Percentiles rank a stretch among this genome's conserved stretches.
Conservation (phyloP, 37 sponge, comb jelly and placozoan genomes). For the Crambe crambe region DNA sequence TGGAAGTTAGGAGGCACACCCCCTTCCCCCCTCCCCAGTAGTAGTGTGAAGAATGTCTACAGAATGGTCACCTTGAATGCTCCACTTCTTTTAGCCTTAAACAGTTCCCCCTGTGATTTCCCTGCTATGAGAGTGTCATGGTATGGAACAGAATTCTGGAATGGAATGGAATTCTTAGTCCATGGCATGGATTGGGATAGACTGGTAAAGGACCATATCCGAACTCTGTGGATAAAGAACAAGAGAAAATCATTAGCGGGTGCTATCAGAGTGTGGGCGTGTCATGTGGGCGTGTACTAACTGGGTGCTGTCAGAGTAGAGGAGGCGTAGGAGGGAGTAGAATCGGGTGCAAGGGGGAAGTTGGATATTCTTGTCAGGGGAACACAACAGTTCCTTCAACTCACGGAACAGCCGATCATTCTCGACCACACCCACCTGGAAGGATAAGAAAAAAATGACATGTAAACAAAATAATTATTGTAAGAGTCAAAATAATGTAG, state of each 20-base stretch:
- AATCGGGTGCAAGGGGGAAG: slow-evolving; percentile 92
- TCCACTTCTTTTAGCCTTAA: neutral
- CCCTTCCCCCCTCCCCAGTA: no score
- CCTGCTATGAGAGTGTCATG: neutral
- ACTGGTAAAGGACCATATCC: neutral
- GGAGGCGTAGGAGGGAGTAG: slow-evolving; percentile 91
- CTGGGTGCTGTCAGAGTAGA: slow-evolving; percentile 91
- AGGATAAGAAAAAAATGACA: no score
- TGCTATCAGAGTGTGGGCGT: neutral
- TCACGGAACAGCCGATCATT: neutral
- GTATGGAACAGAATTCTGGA: neutral
- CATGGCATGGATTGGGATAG: neutral
- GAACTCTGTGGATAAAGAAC: neutral
- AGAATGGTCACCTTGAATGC: slow-evolving; percentile 1
- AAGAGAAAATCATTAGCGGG: neutral
- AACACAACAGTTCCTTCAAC: neutral
- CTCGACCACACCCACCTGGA: slow-evolving; percentile 8
- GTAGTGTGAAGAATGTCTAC: no score
- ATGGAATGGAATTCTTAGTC: neutral
- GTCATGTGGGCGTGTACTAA: slow-evolving; percentile 83
- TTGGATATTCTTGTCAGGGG: neutral
- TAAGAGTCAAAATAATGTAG: no score
- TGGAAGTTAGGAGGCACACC: no score
- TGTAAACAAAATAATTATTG: no score
- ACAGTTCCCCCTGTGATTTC: neutral